Percentiles rank a stretch among this genome's conserved stretches.
These are phyloP conservation scores for Caenorhabditis japonica DNA, from an alignment of 2,888 invertebrate genomes.

Conservation along the genomic window DNA sequence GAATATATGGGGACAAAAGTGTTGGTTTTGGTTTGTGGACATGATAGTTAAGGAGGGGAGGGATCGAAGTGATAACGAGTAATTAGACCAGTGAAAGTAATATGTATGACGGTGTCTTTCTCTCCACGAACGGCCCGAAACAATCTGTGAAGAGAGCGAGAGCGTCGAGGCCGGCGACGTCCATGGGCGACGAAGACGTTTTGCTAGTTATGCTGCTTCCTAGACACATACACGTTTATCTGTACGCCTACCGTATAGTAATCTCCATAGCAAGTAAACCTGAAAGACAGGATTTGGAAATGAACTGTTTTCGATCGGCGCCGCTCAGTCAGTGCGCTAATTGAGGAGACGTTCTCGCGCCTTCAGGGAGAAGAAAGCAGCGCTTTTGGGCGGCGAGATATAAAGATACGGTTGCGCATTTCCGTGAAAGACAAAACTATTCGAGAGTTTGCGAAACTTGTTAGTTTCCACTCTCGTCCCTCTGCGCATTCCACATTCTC, in stretches of 20 bases:
- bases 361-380: conserved; percentile 10
- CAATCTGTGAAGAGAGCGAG: no score
- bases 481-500: conserved; percentile 18
- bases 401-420: conserved; percentile 54
- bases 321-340: conserved; percentile 21
- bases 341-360: conserved; percentile 20
- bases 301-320: conserved; percentile 45
- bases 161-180: conserved; percentile 9
- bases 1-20: conserved; percentile 11
- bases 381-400: conserved; percentile 43
- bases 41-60: conserved; percentile 1
- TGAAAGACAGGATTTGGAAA: conserved; percentile 54
- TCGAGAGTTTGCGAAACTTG: conserved; percentile 45
- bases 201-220: conserved; percentile 22
- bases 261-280: conserved; percentile 48
- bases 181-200: conserved; percentile 3
- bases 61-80: conserved; percentile 40
- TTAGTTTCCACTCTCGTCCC: conserved; percentile 36
- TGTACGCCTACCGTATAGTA: conserved; percentile 46
- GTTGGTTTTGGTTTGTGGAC: conserved; percentile 4
- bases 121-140: conserved; percentile 12
- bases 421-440: conserved; percentile 43
- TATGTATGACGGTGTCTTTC: conserved; percentile 39
- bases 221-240: conserved; percentile 46
- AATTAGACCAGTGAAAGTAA: conserved; percentile 54